Evolutionary conservation across 2,797 vertebrate genomes (phyloP), one percentile per base, ranked within the genome.

Genomic region (Peromyscus eremicus): DNA sequence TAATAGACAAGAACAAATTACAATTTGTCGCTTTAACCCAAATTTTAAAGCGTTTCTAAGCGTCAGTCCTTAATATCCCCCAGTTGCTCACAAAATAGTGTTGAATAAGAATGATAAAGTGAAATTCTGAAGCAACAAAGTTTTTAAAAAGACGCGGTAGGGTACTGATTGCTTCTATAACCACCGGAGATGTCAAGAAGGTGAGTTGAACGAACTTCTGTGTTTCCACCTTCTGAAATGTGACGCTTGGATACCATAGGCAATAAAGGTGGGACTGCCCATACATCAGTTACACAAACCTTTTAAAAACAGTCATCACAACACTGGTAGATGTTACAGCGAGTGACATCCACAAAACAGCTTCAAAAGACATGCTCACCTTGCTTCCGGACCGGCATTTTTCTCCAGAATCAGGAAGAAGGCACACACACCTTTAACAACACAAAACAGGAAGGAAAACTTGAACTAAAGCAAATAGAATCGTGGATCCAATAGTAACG

Each of bases 381-480:
- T 99, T 99, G 99, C 97, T 99, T 99, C 97, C 99, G 98, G 95
- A 99, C 99, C 71, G 99, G 99, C 99, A 99, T 99, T 96, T 97
- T 97, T 73, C 94, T 95, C 96, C 94, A 94, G 79, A 77, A 95
- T 91, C 92, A 93, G 94, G 94, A 96, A 96, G 92, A 37, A 16
- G 60, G 37, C 92, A 95, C 96, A 96, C 96, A 97, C 96, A 97
- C 97, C 97, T 97, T 94, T 93, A 79, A 60, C 55, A 80, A 86
- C 77, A 95, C 2, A 91, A 49, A 94, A 60, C 90, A 92, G 71
- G 91, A 94, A 82, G 40, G 34, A 43, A 95, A 81, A 80, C 91
- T 62, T 80, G 5, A 89, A 81, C 27, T 87, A 55, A 97, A 43
- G 64, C 57, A 79, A 0, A 62, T 0, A 55, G 16, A 62, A 64